phyloP scores from a whole-genome alignment of 2,888 invertebrate species.

The Nomada lathburiana region DNA sequence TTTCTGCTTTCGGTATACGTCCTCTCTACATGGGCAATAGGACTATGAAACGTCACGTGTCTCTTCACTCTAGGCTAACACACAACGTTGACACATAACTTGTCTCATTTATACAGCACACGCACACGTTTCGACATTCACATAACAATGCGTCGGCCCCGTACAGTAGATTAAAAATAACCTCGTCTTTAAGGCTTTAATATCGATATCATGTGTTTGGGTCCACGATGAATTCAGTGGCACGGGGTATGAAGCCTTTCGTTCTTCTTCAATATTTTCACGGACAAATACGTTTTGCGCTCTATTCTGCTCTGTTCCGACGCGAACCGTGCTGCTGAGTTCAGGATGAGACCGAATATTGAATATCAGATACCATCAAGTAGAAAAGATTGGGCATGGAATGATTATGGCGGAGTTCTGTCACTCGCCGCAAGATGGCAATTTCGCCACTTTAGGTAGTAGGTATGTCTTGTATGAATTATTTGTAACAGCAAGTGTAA shows the following conservation, averaged over 20 bases:
- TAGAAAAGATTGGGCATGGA: constrained; percentile 69
- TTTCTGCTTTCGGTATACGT: constrained; percentile 18
- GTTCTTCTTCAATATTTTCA: not conserved
- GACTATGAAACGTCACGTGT: constrained; percentile 46
- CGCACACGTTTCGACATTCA: constrained; percentile 63
- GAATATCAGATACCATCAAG: constrained; percentile 48
- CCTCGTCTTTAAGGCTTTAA: constrained; percentile 57
- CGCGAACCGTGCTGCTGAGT: constrained; percentile 57
- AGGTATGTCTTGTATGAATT: constrained; percentile 34
- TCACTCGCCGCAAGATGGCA: constrained; percentile 43
- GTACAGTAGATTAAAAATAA: constrained; percentile 64
- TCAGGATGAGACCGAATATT: constrained; percentile 55
- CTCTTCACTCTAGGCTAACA: constrained; percentile 37
- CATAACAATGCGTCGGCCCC: constrained; percentile 59
- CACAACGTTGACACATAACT: constrained; percentile 31
- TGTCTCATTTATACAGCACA: constrained; percentile 48
- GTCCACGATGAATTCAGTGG: constrained; percentile 61
- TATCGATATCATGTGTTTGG: constrained; percentile 48
- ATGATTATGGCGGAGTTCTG: constrained; percentile 61
- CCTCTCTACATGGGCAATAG: constrained; percentile 49
- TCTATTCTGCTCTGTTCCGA: too few relatives aligned
- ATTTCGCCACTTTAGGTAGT: constrained; percentile 56
- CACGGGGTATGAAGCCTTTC: not conserved
- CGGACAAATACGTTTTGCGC: too few relatives aligned
- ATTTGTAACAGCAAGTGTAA: constrained; percentile 55